Evolutionary conservation across 2,888 invertebrate genomes (phyloP).

Genomic region (Punctoribates punctum): DNA sequence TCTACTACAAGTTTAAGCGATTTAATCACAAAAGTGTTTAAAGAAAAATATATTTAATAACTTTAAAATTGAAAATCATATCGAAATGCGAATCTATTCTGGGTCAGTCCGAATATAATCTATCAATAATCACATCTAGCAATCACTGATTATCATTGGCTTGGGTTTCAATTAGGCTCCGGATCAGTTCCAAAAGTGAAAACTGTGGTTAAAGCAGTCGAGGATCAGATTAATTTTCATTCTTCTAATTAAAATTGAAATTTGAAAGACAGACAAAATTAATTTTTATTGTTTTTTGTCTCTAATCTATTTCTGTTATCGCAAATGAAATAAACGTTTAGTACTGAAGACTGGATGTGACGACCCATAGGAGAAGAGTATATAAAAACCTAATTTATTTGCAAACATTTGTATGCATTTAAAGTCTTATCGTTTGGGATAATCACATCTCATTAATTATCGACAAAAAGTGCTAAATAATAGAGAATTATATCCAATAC

Average conservation of each 20-base stretch:
- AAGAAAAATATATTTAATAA: no score
- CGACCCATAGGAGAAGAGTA: neutral
- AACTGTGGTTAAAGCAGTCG: neutral
- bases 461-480: constrained; percentile 23
- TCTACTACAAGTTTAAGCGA: no score
- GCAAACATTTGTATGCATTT: constrained; percentile 5
- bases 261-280: neutral
- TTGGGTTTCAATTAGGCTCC: neutral
- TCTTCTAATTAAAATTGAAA: constrained; percentile 17
- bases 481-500: neutral
- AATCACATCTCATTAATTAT: constrained; percentile 26
- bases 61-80: no score
- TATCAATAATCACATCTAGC: neutral
- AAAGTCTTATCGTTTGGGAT: constrained; percentile 1
- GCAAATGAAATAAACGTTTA: constrained; percentile 2
- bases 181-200: neutral
- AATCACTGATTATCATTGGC: constrained; percentile 3
- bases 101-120: neutral
- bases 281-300: constrained; percentile 6
- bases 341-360: neutral
- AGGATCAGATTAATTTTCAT: neutral
- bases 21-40: no score
- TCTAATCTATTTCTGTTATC: constrained; percentile 20
- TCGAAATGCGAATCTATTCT: no score
- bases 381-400: constrained; percentile 20